A percentile compares a stretch with the other conserved stretches of the same genome.
Evolutionary conservation across 2,797 vertebrate species (phyloP).

Genomic region (Typhlichthys eigenmanni): DNA sequence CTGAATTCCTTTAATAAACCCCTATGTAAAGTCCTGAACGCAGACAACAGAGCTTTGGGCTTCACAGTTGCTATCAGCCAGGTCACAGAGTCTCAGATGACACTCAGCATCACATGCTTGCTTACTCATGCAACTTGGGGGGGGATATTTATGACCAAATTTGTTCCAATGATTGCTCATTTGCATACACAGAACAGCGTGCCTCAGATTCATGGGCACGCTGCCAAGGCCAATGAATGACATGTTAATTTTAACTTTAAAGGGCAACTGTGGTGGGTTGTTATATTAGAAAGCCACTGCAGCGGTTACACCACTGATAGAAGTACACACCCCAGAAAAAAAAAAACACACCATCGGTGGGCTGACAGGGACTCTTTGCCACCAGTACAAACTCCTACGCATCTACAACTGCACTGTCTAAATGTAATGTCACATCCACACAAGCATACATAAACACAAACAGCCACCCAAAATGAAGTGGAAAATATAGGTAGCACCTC

Average conservation of each 20-base stretch:
- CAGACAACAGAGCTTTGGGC: constrained; percentile 19
- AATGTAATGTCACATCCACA: constrained; percentile 16
- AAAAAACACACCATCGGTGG: constrained; percentile 55
- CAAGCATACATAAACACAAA: constrained; percentile 10
- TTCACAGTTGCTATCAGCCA: constrained; percentile 24
- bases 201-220: constrained; percentile 11
- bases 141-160: constrained; percentile 34
- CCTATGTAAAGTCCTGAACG: background rate
- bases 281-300: constrained; percentile 30
- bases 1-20: too few species aligned
- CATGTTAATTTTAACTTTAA: constrained; percentile 37
- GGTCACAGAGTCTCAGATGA: constrained; percentile 42
- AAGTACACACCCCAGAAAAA: constrained; percentile 24
- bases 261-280: constrained; percentile 37
- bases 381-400: constrained; percentile 2
- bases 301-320: constrained; percentile 16
- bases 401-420: constrained; percentile 15
- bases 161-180: constrained; percentile 31
- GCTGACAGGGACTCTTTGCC: constrained; percentile 70
- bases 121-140: constrained; percentile 40
- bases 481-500: constrained; percentile 74
- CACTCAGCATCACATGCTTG: constrained; percentile 34
- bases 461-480: constrained; percentile 61
- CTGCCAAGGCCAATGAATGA: constrained; percentile 7
- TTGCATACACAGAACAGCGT: constrained; percentile 25